Evolutionary conservation across 2,888 invertebrate species (phyloP), one percentile per base, ranked within the genome.

Genomic region (Philopedon plagiatum): DNA sequence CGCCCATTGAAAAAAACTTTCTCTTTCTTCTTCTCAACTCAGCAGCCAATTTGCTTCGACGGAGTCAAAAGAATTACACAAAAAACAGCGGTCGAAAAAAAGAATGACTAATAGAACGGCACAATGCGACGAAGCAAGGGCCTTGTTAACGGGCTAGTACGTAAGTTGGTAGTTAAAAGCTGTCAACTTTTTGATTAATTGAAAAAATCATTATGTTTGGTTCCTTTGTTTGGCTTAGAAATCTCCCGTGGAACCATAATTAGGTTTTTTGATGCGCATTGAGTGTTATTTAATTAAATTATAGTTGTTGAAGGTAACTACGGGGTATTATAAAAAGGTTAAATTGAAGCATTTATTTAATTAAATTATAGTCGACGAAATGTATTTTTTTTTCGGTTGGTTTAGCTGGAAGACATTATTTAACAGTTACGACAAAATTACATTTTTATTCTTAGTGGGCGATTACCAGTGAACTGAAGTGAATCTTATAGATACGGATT

Each of bases 121-220:
- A 44, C 46, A 61, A 41, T 61, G 46, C 19, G 44, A 29, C 15
- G 46, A 46, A 61, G 13, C 61, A 64, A 60, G 68, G 68, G 60
- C 57, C 64, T 73, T 73, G 73, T 73, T 73, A 73, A 62, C 57
- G 37, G 57, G 19, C 21, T 15, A 54, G 18, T 57, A 74, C 70
- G 39, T 74, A 74, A 74, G 74, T 67, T 70, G 70, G 74, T 62
- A 74, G 74, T 74, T 67, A 54, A 66, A 70, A 66, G 69, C 70
- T 71, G 74, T 71, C 74, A 70, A 65, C 66, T 26, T 37, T 51
- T 62, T 74, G 74, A 74, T 74, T 70, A 71, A 74, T 74, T 74
- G 46, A 37, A 64, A 54, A 63, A 66, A 69, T 34, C 32, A 37
- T 61, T 58, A 63, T 71, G 39, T 39, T 71, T 71, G 71, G 51